Conservation (phyloP, 2,888 invertebrate genomes). For the Aplocera efformata region DNA sequence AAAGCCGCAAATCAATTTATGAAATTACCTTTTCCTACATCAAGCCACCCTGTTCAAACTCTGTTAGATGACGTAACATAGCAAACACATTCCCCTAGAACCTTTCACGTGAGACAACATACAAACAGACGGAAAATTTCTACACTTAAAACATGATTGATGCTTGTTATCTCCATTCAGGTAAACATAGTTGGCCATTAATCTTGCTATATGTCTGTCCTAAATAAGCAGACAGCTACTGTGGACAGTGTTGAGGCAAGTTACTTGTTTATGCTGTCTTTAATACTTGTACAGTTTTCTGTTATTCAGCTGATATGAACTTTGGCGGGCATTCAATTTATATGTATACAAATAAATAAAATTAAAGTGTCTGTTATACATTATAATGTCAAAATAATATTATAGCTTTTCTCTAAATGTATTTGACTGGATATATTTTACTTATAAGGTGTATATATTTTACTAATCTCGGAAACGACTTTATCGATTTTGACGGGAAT, state of each 20-base stretch:
- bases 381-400: no score
- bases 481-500: no score
- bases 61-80: conserved; percentile 14
- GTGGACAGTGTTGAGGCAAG: not conserved
- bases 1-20: not conserved
- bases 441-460: no score
- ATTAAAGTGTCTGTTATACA: no score
- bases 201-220: conserved; percentile 31
- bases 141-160: conserved; percentile 44
- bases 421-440: no score
- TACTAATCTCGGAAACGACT: no score
- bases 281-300: no score
- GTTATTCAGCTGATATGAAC: no score
- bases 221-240: conserved; percentile 29
- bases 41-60: conserved; percentile 8
- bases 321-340: no score
- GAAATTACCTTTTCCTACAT: not conserved
- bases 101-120: conserved; percentile 26
- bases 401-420: no score
- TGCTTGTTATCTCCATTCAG: conserved; percentile 37
- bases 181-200: conserved; percentile 35
- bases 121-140: conserved; percentile 24
- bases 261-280: not conserved
- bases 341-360: no score
- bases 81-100: conserved; percentile 21